Evolutionary conservation across 2,888 invertebrate species (phyloP), one percentile per base, ranked within the genome.

Genomic region (Erynnis tages): DNA sequence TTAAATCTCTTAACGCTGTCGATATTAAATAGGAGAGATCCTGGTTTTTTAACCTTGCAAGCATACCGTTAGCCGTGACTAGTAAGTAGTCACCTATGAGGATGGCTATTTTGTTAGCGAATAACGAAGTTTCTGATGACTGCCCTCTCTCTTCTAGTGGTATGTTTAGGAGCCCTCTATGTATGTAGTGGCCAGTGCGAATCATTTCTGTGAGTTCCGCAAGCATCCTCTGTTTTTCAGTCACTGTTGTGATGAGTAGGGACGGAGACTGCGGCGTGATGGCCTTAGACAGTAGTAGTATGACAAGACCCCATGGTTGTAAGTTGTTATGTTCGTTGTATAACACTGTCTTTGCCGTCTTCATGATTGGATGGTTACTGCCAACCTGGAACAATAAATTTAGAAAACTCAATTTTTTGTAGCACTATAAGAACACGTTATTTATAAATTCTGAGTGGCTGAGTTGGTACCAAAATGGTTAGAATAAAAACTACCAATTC

Each of bases 71-170:
- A 48, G 96, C 95, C 54, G 94, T 96, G 16, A 94, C 95, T 0
- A 97, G 84, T 53, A 97, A 87, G 74, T 96, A 97, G 74, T 97
- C 97, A 17, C 95, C 97, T 57, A 95, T 94, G 0, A 97, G 88
- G 7, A 97, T 91, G 0, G 96, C 96, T 65, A 97, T 94, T 89
- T 96, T 97, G 74, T 97, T 97, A 0, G 96, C 96, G 76, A 95
- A 95, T 71, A 94, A 91, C 86, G 96, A 93, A 53, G 95, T 94
- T 38, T 93, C 92, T 19, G 89, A 85, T 45, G 91, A 91, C 14
- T 88, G 81, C 8, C 86, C 73, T 60, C 91, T 81, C 27, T 91
- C 81, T 62, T 91, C 90, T 1, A 69, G 48, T 0, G 82, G 73
- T 59, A 88, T 76, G 58, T 90, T 90, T n/a, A 90, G 62, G 4